Evolutionary conservation across 2,888 invertebrate genomes (phyloP), one percentile per base, ranked within the genome.

Genomic region (Eupithecia exiguata): DNA sequence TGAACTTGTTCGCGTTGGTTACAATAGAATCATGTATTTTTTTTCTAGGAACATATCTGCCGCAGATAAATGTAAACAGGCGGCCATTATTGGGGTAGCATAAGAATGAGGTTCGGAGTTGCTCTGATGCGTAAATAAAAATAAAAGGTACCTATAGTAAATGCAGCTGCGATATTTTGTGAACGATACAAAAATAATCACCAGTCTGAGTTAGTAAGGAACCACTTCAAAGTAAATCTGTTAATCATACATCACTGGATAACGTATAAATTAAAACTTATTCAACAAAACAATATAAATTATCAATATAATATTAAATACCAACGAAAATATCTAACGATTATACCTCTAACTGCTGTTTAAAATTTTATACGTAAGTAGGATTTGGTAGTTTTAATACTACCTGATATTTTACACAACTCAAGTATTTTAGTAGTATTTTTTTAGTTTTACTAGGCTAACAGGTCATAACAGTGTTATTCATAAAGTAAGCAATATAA

Each of bases 51-150:
- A 21, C 21, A 25, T 58, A 25, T 58, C 25, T 58, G 25, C 58
- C 58, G 58, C 58, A 58, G 5, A 25, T 58, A 25, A 58, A 25
- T 58, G 58, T 58, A 58, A 25, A 58, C 53, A 53, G n/a, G n/a
- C n/a, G 58, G 25, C 12, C 58, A 77, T 84, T 87, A 85, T 86
- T 87, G 86, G 85, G 82, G 83, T 84, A 82, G 77, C 75, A 74
- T 74, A 75, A 81, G 79, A 78, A 74, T 80, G 68, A 74, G 72
- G 69, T 70, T 49, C 72, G 63, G 49, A 70, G 72, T 71, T 72
- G 49, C 21, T 21, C 49, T 53, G 49, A 53, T 21, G 75, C 77
- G 73, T 77, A 80, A 74, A 63, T 77, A 77, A 80, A 71, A 77
- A 71, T 77, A 79, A 73, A n/a, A 36, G 36, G 63, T n/a, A 36